Evolutionary conservation across 1,140 invertebrate genomes (phyloP), one percentile per base, ranked within the genome.

Genomic region (Drosophila lini): DNA sequence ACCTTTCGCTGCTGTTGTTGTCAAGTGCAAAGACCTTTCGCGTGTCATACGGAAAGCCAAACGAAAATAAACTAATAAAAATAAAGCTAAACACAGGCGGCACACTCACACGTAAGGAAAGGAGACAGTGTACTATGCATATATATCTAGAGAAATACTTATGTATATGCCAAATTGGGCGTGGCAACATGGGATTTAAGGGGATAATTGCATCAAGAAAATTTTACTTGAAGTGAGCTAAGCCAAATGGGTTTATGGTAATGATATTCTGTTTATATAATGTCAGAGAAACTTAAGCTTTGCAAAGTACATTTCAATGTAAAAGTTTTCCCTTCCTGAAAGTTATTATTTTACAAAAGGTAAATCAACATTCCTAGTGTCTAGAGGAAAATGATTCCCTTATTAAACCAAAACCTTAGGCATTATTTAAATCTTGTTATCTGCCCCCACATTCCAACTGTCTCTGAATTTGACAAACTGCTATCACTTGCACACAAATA

Each of bases 21-120:
- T 80, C 80, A 86, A 70, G 83, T 86, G 83, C 83, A 86, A 86
- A 88, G 83, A 86, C 83, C 83, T 86, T 74, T 86, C 67, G 83
- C 83, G 83, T 86, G 83, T 70, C 80, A 75, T 67, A 80, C 53
- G 45, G 28, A 71, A 80, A 52, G 45, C 50, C 56, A 53, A 76
- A 73, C 45, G 40, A 74, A 78, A 62, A 64, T 74, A 58, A 57
- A 41, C 44, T 55, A 62, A 75, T 65, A 44, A 74, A 75, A 74
- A 81, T 59, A 76, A 74, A 71, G 45, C 61, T 58, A 75, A 86
- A 77, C 64, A 82, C 62, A 63, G 45, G 63, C 58, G 31, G 32
- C 50, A 36, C 31, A 40, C 22, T 22, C 40, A 19, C 41, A 74
- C 22, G 58, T 56, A 56, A 63, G 41, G 25, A n/a, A 57, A 38